A percentile compares a stretch with the other conserved stretches of the same genome.
Conservation (phyloP, 2,113 vertebrate species). For the Sterna hirundo region DNA sequence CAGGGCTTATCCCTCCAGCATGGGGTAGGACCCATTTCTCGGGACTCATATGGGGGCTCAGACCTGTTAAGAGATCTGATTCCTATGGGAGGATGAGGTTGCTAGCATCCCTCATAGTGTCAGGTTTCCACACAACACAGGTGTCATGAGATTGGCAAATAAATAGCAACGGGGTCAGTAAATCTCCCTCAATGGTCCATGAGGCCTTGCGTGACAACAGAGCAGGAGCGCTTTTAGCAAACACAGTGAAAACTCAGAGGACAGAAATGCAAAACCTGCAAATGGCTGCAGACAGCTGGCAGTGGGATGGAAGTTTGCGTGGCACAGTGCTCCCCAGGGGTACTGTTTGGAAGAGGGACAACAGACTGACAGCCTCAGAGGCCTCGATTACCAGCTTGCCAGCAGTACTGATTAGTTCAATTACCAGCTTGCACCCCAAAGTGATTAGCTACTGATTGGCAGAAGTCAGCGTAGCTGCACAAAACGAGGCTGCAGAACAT, state of each 20-base stretch:
- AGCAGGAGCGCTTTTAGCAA: neutral
- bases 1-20: neutral
- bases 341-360: neutral
- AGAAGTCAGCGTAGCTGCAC: neutral
- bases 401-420: neutral
- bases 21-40: neutral
- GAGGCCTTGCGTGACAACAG: neutral
- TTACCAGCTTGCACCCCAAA: neutral
- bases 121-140: neutral
- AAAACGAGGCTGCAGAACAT: neutral
- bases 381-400: neutral
- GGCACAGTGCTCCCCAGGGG: neutral
- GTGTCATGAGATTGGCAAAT: neutral
- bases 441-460: neutral
- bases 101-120: neutral
- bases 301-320: neutral
- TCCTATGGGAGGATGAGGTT: neutral
- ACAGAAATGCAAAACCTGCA: neutral
- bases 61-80: neutral
- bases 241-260: neutral
- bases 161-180: neutral
- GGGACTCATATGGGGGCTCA: rapidly evolving
- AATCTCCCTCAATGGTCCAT: neutral
- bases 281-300: neutral
- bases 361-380: neutral